Conservation (phyloP, 92 coral and sea anemone genomes). For the Epizoanthus rinbou region DNA sequence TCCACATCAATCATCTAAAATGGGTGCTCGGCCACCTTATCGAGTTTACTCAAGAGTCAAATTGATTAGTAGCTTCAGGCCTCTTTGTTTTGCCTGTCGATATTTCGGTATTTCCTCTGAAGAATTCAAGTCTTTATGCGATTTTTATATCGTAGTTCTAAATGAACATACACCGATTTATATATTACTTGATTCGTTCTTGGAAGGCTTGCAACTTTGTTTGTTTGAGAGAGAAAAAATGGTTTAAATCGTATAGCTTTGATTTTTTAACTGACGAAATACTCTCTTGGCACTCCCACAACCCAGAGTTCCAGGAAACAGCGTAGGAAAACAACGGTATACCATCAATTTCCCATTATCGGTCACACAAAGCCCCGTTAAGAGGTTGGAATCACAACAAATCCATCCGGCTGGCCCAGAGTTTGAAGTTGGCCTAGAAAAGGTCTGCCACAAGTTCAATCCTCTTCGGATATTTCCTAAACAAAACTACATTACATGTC, state of each 20-base stretch:
- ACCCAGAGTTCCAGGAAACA: too few species aligned
- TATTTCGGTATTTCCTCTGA: conserved; percentile 7
- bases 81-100: background rate
- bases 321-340: background rate
- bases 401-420: background rate
- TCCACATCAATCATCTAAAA: background rate
- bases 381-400: conserved; percentile 16
- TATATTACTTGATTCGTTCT: too few species aligned
- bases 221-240: too few species aligned
- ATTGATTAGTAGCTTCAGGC: background rate
- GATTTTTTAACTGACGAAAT: too few species aligned
- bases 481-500: background rate
- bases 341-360: background rate
- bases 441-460: background rate
- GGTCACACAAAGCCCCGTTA: background rate
- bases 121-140: too few species aligned
- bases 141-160: too few species aligned
- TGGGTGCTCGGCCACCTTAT: background rate
- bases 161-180: too few species aligned
- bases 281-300: too few species aligned
- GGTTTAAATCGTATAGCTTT: too few species aligned
- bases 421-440: background rate
- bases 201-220: too few species aligned
- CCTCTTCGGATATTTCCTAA: background rate
- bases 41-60: background rate